Base-by-base conservation (phyloP, 2,888 invertebrate genomes). In the Suillia variegata region DNA sequence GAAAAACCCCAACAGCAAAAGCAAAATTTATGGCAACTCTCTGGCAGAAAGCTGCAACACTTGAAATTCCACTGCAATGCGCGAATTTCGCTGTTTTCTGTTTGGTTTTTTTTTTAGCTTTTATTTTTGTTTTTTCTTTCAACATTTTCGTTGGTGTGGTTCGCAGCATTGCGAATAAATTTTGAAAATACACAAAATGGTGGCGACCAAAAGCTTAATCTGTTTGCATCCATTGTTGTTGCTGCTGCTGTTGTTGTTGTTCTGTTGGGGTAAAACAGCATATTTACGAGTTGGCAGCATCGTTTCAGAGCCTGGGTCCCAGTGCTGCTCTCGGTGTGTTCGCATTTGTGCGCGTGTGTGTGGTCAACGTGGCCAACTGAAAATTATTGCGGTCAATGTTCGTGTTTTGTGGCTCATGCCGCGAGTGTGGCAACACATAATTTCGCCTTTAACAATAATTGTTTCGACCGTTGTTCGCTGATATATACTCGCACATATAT, bases 21-120 rank as follows among this genome's bases (percentile, higher is more conserved):
- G 51, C 61, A 71, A 69, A 76, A 75, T 75, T 75, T 75, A 75
- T 75, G 77, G 75, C 77, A 72, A 76, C 72, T 71, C 31, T 38
- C 33, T 24, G 4, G 45, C 45, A 45, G 18, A 6, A 18, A n/a
- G 18, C 3, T 13, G 31, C 17, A 24, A 15, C 17, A 15, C 31
- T 24, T 10, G 24, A 26, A 50, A 50, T 50, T 24, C 50, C 50
- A 50, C 50, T 50, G 50, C 50, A 50, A 26, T 50, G 31, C 24
- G 31, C 50, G 50, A 50, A 26, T 22, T 50, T 50, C 13, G 48
- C 20, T 6, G 24, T 15, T 24, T 26, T 26, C 5, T 48, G 5
- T 48, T 48, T 20, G 45, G 17, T 38, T 6, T 38, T 8, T 4
- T n/a, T 38, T 45, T 17, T 45, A 6, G 45, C 20, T 45, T 17